Evolutionary conservation across 2,797 vertebrate species (phyloP), one percentile per base, ranked within the genome.

Genomic region (Syngnathus rostellatus): DNA sequence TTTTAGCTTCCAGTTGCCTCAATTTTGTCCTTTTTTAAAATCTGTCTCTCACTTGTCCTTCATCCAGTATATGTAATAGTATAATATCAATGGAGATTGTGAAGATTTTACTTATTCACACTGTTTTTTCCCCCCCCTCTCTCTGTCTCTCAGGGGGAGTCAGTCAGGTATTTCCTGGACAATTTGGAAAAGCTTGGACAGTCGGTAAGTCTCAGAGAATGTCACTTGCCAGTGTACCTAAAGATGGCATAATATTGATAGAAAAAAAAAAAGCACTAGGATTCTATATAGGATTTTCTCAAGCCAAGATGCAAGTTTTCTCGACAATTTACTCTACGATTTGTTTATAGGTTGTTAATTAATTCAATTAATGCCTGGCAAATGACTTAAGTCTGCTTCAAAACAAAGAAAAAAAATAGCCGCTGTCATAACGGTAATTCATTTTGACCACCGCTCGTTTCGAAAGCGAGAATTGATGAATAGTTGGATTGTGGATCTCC

Each of bases 81-180:
- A 3, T 31, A 37, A 37, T 31, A 6, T 16, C 12, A 6, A 6
- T 45, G 19, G 8, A 19, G 55, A 23, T 40, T 66, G 16, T 48
- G 19, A 16, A 14, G 14, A n/a, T 2, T 31, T 57, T 50, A 2
- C 45, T 57, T 5, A 45, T 8, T 58, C n/a, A 74, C 11, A 62
- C 19, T 64, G 39, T 66, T 43, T 43, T 43, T 43, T 12, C 0
- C 3, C 41, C 2, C 2, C 41, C 41, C 31, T 50, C 43, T 55
- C 19, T 72, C 12, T 68, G 59, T 74, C 11, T 76, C 73, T 71
- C 81, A 98, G 95, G 95, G 95, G 69, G 96, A 98, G 89, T 98
- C 96, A 1, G 95, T 98, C 77, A 98, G 97, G 87, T 98, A 98
- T 91, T 98, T 98, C 91, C 89, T 98, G 94, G 95, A 98, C 85